phyloP scores from a whole-genome alignment of 2,113 vertebrate genomes.

The Piprites chloris region DNA sequence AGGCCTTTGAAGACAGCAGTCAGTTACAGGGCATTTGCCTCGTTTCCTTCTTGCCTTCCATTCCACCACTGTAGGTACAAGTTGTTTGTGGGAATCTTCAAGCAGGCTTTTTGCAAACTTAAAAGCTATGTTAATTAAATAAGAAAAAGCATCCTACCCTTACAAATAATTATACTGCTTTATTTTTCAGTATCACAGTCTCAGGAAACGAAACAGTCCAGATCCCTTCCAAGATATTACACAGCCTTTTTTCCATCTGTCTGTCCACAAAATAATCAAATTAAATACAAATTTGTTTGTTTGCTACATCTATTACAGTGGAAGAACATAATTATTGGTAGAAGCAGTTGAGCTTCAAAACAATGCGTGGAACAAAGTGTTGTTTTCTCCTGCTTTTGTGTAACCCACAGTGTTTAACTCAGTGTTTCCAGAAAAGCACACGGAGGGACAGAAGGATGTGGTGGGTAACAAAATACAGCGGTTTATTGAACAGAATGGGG shows the following conservation, averaged over 20 bases:
- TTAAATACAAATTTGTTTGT: conserved; percentile 2
- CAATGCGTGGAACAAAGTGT: neutral
- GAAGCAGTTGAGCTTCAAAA: conserved; percentile 1
- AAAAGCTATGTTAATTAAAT: neutral
- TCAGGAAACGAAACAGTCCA: conserved; percentile 31
- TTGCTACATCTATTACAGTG: conserved; percentile 48
- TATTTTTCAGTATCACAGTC: conserved; percentile 49
- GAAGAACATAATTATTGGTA: conserved; percentile 38
- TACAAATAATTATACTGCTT: conserved; percentile 33
- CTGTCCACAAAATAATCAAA: neutral
- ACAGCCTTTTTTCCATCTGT: neutral
- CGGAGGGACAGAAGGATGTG: neutral
- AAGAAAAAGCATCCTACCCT: neutral
- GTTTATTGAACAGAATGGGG: conserved; percentile 72
- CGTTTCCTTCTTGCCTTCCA: neutral
- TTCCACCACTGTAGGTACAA: accelerated
- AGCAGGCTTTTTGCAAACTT: neutral
- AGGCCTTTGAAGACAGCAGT: neutral
- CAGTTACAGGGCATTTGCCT: neutral
- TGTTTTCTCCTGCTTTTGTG: neutral
- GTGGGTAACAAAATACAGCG: conserved; percentile 58
- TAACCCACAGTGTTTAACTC: neutral
- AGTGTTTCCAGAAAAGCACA: conserved; percentile 24
- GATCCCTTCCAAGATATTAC: conserved; percentile 35
- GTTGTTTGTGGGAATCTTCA: neutral